Conservation (phyloP, 2,113 vertebrate species). For the Colaptes auratus region DNA sequence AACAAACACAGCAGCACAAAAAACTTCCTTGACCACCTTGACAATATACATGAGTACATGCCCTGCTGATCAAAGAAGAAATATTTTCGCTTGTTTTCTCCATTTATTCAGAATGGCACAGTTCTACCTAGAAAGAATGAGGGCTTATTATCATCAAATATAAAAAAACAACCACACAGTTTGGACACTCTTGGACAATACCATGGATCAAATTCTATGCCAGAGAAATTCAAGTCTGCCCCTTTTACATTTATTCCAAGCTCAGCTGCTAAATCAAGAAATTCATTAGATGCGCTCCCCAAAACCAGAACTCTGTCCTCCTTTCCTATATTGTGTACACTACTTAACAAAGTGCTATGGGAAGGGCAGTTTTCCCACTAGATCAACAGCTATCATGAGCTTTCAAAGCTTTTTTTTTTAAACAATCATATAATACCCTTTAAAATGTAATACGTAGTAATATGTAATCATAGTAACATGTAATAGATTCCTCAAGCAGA, state of each 20-base stretch:
- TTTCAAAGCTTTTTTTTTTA: background rate
- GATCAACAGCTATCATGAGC: background rate
- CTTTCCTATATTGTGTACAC: background rate
- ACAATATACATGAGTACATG: background rate
- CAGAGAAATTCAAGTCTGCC: background rate
- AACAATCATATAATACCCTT: background rate
- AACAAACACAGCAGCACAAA: background rate
- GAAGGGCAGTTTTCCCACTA: background rate
- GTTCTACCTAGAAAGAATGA: background rate
- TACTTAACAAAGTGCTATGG: background rate
- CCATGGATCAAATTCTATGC: background rate
- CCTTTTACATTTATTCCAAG: background rate
- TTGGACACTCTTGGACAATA: background rate
- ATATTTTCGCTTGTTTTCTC: background rate
- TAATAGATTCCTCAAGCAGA: background rate
- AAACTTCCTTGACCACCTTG: background rate
- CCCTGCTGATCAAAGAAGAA: background rate
- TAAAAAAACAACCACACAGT: background rate
- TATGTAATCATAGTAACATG: accelerated
- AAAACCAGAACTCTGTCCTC: background rate
- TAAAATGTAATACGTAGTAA: background rate
- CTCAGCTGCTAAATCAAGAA: background rate
- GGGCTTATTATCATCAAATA: background rate
- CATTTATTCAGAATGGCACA: background rate
- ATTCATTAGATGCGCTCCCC: background rate